Conservation (phyloP, 2,797 vertebrate genomes). For the Typhlichthys subterraneus region DNA sequence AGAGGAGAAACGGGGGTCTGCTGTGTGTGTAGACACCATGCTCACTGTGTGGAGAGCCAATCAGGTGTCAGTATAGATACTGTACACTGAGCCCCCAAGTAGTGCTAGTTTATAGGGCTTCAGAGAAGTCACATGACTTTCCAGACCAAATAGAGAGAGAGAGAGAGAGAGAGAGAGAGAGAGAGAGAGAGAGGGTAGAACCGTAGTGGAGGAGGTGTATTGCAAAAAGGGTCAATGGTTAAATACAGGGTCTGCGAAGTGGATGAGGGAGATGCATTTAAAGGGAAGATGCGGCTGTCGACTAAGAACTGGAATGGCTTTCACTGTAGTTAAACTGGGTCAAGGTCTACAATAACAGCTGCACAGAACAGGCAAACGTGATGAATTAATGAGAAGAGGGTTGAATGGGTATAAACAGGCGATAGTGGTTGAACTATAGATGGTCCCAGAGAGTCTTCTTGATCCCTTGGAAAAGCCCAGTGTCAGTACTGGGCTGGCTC, state of each 20-base stretch:
- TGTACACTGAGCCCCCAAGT: slow-evolving; percentile 73
- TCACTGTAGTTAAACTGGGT: slow-evolving; percentile 10
- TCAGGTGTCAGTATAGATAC: slow-evolving; percentile 54
- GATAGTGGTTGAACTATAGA: slow-evolving; percentile 29
- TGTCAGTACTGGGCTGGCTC: background rate
- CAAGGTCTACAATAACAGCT: slow-evolving; percentile 49
- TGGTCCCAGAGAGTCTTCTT: slow-evolving; percentile 24
- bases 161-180: slow-evolving; percentile 40
- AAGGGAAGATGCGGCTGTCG: slow-evolving; percentile 31
- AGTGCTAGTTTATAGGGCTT: slow-evolving; percentile 82
- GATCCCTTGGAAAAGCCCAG: slow-evolving; percentile 41
- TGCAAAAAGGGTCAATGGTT: slow-evolving; percentile 60
- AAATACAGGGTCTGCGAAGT: slow-evolving; percentile 52
- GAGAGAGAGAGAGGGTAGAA: slow-evolving; percentile 17
- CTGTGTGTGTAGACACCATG: slow-evolving; percentile 29
- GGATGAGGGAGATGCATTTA: slow-evolving; percentile 19
- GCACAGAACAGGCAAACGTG: slow-evolving; percentile 42
- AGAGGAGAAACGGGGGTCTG: slow-evolving; percentile 55
- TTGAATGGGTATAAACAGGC: slow-evolving; percentile 40
- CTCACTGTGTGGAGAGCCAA: slow-evolving; percentile 58
- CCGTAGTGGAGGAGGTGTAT: slow-evolving; percentile 22
- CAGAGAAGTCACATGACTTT: slow-evolving; percentile 86
- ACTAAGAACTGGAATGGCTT: slow-evolving; percentile 44
- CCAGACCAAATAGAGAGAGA: slow-evolving; percentile 60
- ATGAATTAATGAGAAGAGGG: slow-evolving; percentile 47